These are phyloP conservation scores for Platichthys flesus DNA, from an alignment of 2,113 vertebrate genomes.

Conservation along the genomic window DNA sequence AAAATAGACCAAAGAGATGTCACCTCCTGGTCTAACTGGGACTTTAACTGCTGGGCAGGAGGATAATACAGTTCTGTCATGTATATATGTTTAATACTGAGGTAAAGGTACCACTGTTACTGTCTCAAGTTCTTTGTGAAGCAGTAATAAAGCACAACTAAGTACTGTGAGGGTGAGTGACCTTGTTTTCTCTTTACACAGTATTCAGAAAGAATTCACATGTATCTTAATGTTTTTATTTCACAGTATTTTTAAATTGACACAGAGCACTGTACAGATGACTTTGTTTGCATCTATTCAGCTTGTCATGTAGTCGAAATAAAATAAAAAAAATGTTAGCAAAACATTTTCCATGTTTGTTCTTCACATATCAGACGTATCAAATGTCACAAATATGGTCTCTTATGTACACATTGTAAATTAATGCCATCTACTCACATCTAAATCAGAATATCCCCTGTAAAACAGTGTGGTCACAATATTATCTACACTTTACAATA, in stretches of 20 bases:
- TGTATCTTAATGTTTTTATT: conserved; percentile 48
- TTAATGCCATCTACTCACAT: not conserved
- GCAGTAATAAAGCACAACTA: not conserved
- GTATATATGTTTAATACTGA: not conserved
- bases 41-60: conserved; percentile 1
- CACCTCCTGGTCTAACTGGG: conserved; percentile 6
- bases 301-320: conserved; percentile 20
- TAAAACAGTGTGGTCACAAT: conserved; percentile 16
- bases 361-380: conserved; percentile 13
- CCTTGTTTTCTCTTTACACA: not conserved
- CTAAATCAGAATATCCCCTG: not conserved
- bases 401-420: conserved; percentile 22
- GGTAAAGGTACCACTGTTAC: not conserved
- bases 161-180: not conserved
- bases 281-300: conserved; percentile 4
- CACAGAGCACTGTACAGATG: conserved; percentile 35
- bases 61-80: conserved; percentile 8
- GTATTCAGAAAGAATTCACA: conserved; percentile 2
- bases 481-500: not conserved
- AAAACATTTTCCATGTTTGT: not conserved
- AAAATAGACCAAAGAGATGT: conserved; percentile 32
- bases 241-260: conserved; percentile 24
- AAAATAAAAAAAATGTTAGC: conserved; percentile 54
- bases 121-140: not conserved
- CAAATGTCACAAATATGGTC: conserved; percentile 17